phyloP scores from a whole-genome alignment of 2,797 vertebrate genomes.

The Sandelia bainsii region DNA sequence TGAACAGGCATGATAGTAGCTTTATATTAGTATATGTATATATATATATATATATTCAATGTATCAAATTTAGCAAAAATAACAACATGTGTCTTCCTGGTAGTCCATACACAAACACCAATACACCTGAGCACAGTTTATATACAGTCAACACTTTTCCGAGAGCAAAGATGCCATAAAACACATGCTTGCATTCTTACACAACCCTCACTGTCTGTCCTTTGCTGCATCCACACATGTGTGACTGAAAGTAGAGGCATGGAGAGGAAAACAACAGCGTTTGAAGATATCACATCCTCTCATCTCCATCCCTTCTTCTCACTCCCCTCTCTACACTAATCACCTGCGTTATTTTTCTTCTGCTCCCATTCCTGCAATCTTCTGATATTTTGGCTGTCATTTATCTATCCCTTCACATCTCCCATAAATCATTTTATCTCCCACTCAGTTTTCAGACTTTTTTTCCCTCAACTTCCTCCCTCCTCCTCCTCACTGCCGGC shows the following conservation, averaged over 20 bases:
- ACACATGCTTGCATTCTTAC: conserved; percentile 50
- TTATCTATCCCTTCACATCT: conserved; percentile 76
- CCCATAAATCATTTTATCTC: conserved; percentile 79
- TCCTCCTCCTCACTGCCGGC: conserved; percentile 59
- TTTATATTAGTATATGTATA: too few relatives aligned
- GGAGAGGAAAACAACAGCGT: conserved; percentile 37
- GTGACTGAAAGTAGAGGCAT: conserved; percentile 42
- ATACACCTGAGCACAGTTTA: conserved; percentile 52
- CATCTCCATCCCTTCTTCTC: conserved; percentile 51
- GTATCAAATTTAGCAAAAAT: too few relatives aligned
- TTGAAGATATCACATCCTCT: conserved; percentile 60
- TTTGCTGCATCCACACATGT: conserved; percentile 35
- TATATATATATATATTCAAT: too few relatives aligned
- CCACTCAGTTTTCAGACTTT: conserved; percentile 52
- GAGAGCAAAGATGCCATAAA: conserved; percentile 45
- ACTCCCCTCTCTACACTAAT: conserved; percentile 62
- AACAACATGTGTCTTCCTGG: too few relatives aligned
- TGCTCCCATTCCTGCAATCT: conserved; percentile 69
- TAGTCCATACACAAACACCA: conserved; percentile 50
- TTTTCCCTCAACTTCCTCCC: conserved; percentile 47
- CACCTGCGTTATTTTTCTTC: conserved; percentile 76
- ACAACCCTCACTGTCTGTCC: conserved; percentile 29
- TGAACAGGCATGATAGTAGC: too few relatives aligned
- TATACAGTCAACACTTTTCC: conserved; percentile 72
- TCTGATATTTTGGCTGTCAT: conserved; percentile 78